phyloP scores from a whole-genome alignment of 2,888 invertebrate species.

The Stomorhina lunata region DNA sequence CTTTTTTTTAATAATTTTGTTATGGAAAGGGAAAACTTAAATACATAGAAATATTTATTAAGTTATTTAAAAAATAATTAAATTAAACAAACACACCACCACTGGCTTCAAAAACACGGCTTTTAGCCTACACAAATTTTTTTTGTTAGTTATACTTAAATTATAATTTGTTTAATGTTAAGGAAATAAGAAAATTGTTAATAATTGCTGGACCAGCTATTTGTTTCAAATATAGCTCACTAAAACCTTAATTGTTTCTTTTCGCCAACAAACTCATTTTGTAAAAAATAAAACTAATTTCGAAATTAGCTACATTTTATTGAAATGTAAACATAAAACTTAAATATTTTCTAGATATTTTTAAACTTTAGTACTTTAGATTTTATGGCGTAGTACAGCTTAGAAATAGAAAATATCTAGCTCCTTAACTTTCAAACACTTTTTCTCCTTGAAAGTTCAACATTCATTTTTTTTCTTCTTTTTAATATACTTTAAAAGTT shows the following conservation, averaged over 20 bases:
- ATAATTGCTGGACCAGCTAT: not conserved
- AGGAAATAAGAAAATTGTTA: not conserved
- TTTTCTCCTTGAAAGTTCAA: not conserved
- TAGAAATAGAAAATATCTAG: not conserved
- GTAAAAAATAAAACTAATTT: not conserved
- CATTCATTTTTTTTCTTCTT: not conserved
- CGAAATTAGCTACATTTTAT: not conserved
- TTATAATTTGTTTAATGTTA: not conserved
- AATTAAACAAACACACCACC: constrained; percentile 10
- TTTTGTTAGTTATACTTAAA: not conserved
- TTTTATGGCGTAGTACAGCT: too few relatives aligned
- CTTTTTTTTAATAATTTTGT: constrained; percentile 17
- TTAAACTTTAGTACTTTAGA: too few relatives aligned
- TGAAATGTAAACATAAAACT: not conserved
- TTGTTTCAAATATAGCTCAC: not conserved
- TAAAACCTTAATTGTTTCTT: too few relatives aligned
- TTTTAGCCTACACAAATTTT: not conserved
- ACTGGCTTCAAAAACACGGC: not conserved
- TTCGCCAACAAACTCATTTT: not conserved
- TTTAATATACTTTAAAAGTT: constrained; percentile 11
- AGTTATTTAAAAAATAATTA: constrained; percentile 4
- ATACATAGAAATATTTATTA: constrained; percentile 6
- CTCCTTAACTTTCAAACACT: not conserved
- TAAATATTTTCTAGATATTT: not conserved
- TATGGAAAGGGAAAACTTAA: constrained; percentile 35